phyloP scores from a whole-genome alignment of 1,140 invertebrate species.

The Atta cephalotes region DNA sequence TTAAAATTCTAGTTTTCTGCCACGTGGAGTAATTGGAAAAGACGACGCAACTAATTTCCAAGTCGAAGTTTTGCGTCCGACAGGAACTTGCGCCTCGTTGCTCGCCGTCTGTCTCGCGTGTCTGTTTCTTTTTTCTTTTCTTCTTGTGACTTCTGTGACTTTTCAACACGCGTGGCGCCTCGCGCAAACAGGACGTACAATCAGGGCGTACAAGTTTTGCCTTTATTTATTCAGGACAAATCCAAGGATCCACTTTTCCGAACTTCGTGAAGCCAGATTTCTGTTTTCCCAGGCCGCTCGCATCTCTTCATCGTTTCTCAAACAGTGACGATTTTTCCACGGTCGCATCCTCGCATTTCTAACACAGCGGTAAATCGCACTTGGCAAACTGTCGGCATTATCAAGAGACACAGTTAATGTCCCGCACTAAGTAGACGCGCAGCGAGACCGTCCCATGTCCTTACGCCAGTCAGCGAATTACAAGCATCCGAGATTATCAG shows the following conservation, averaged over 20 bases:
- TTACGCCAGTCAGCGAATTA: too few relatives aligned
- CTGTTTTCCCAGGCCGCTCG: not conserved
- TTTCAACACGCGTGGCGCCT: constrained; percentile 10
- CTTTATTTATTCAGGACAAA: constrained; percentile 47
- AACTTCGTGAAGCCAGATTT: not conserved
- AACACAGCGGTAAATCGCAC: not conserved
- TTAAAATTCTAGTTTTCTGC: constrained; percentile 21
- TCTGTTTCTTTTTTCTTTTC: not conserved
- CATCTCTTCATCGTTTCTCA: not conserved
- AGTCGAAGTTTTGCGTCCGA: constrained; percentile 16
- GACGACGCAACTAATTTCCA: constrained; percentile 49
- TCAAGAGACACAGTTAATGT: too few relatives aligned
- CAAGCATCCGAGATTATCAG: too few relatives aligned
- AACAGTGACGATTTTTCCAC: not conserved
- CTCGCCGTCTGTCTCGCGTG: constrained; percentile 17
- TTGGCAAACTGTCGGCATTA: constrained; percentile 10
- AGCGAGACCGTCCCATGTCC: too few relatives aligned
- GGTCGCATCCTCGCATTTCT: not conserved
- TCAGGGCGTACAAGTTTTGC: not conserved
- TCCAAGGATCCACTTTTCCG: not conserved
- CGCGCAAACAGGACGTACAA: constrained; percentile 5
- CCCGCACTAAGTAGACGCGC: too few relatives aligned
- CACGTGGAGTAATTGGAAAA: not conserved
- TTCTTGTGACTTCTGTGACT: not conserved
- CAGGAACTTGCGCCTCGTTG: not conserved